Percentiles rank a stretch among this genome's conserved stretches.
Conservation (phyloP, 2,113 vertebrate genomes). For the Ptyas mucosa region DNA sequence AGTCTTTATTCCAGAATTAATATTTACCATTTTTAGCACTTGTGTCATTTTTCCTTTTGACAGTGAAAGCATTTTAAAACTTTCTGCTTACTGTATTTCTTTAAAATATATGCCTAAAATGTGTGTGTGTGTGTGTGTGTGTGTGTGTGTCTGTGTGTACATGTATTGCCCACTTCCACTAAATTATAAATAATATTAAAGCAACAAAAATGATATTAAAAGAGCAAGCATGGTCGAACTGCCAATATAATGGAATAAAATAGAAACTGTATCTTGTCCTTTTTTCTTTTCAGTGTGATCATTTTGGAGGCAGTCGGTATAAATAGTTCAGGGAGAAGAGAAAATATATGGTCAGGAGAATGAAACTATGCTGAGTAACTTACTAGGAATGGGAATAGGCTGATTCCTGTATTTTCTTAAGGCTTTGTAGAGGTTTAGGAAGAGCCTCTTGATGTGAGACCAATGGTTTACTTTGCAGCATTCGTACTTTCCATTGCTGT, state of each 20-base stretch:
- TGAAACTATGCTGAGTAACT: neutral
- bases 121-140: neutral
- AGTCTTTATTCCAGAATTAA: conserved; percentile 64
- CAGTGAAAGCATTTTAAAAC: conserved; percentile 23
- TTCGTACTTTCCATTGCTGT: neutral
- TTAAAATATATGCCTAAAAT: conserved; percentile 20
- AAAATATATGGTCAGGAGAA: neutral
- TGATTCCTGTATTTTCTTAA: neutral
- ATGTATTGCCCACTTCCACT: conserved; percentile 17
- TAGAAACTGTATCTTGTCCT: neutral
- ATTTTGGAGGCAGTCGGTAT: neutral
- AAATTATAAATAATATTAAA: conserved; percentile 24
- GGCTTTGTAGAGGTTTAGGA: neutral
- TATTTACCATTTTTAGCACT: conserved; percentile 60
- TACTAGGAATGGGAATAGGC: neutral
- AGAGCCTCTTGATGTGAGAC: neutral
- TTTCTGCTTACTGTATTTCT: conserved; percentile 29
- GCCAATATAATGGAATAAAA: neutral
- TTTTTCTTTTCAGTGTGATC: neutral
- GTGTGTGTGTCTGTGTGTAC: neutral
- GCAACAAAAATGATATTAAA: conserved; percentile 35
- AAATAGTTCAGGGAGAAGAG: neutral
- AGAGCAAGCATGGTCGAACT: neutral
- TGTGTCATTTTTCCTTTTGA: conserved; percentile 50
- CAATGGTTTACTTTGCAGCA: neutral